phyloP scores from a whole-genome alignment of 2,113 vertebrate species.

The Cyanoramphus novaezelandiae region DNA sequence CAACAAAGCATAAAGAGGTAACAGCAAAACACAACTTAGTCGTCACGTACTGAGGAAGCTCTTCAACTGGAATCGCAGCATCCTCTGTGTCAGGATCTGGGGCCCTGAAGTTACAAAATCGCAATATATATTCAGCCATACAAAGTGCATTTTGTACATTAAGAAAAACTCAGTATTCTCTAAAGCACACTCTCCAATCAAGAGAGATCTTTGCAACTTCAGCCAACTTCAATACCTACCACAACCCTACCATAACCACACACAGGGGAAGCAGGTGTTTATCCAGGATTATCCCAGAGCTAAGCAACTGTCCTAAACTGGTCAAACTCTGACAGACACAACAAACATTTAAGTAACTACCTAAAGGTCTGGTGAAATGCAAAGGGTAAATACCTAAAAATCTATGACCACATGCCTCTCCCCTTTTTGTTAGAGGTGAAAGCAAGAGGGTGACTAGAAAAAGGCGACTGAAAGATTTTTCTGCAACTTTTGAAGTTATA shows the following conservation, averaged over 20 bases:
- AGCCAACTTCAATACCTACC: not conserved
- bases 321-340: not conserved
- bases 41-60: conserved; percentile 86
- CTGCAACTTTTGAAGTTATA: not conserved
- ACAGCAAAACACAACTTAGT: not conserved
- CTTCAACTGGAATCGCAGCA: conserved; percentile 84
- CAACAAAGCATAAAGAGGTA: not conserved
- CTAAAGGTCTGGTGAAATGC: not conserved
- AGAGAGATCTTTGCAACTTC: not conserved
- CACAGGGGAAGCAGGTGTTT: not conserved
- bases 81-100: conserved; percentile 83
- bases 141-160: not conserved
- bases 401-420: not conserved
- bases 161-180: not conserved
- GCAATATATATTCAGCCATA: not conserved
- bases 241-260: not conserved
- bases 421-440: not conserved
- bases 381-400: not conserved
- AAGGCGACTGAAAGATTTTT: not conserved
- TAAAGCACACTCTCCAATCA: not conserved
- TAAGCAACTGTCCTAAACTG: not conserved
- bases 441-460: not conserved
- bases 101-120: conserved; percentile 73
- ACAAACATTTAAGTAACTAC: not conserved
- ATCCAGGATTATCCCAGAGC: not conserved